Percentiles rank a stretch among this genome's conserved stretches.
Conservation (phyloP, 2,888 invertebrate species). For the Leucophora obtusa region DNA sequence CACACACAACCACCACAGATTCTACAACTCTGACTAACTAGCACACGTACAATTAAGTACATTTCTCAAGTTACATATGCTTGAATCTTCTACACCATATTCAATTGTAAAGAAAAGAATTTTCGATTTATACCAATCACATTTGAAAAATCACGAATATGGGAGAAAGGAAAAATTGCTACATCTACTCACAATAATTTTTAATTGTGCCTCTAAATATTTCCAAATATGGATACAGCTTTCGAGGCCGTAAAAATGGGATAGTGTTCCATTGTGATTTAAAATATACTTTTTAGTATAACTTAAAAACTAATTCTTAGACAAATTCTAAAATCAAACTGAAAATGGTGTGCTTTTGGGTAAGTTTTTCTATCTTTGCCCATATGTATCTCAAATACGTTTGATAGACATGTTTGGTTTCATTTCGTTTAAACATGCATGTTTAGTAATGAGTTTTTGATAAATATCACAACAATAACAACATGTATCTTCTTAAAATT, state of each 20-base stretch:
- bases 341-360: neutral
- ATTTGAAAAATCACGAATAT: too few relatives aligned
- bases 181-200: too few relatives aligned
- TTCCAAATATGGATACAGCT: too few relatives aligned
- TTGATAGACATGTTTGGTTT: constrained; percentile 54
- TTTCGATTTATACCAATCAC: too few relatives aligned
- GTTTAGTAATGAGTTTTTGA: constrained; percentile 63
- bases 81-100: neutral
- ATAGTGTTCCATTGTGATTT: too few relatives aligned
- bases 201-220: too few relatives aligned
- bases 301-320: too few relatives aligned
- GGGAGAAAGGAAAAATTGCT: too few relatives aligned
- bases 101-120: neutral
- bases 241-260: too few relatives aligned
- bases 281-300: too few relatives aligned
- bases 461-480: constrained; percentile 63
- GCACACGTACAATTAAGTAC: constrained; percentile 21
- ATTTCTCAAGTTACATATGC: constrained; percentile 19
- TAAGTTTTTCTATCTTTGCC: neutral
- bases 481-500: constrained; percentile 55
- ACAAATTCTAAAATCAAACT: too few relatives aligned
- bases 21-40: neutral
- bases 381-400: constrained; percentile 1
- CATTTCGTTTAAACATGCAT: constrained; percentile 47
- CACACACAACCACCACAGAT: neutral